A percentile compares a stretch with the other conserved stretches of the same genome.
These are phyloP conservation scores for Hirtodrosophila trivittata DNA, from an alignment of 2,888 invertebrate genomes.

Conservation along the genomic window DNA sequence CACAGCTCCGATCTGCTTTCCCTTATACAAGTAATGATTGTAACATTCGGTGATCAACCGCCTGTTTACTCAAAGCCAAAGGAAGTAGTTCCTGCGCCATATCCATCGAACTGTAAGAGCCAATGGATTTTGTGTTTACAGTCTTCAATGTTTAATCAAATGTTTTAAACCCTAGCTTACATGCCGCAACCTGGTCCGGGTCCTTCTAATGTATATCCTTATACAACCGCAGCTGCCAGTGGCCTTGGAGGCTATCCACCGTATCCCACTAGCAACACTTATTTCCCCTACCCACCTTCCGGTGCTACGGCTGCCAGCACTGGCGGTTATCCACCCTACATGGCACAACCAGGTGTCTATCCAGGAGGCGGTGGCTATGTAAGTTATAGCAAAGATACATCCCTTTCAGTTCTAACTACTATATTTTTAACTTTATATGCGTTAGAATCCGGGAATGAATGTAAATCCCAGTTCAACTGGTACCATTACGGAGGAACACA, in stretches of 20 bases:
- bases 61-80: slow-evolving; percentile 94
- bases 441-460: slow-evolving; percentile 80
- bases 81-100: slow-evolving; percentile 85
- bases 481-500: slow-evolving; percentile 97
- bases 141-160: too few species aligned
- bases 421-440: too few species aligned
- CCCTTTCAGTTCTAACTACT: neutral
- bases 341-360: slow-evolving; percentile 83
- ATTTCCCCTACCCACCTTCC: too few species aligned
- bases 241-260: too few species aligned
- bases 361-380: slow-evolving; percentile 70
- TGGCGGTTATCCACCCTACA: slow-evolving; percentile 84
- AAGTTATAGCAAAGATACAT: slow-evolving; percentile 30
- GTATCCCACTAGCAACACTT: too few species aligned
- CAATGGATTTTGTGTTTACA: too few species aligned
- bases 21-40: slow-evolving; percentile 95
- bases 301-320: too few species aligned
- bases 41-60: slow-evolving; percentile 96
- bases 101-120: slow-evolving; percentile 83
- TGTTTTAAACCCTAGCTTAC: slow-evolving; percentile 79
- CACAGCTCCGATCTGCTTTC: slow-evolving; percentile 92
- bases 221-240: too few species aligned
- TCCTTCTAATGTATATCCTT: too few species aligned
- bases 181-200: slow-evolving; percentile 84
- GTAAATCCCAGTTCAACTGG: slow-evolving; percentile 85